Base-by-base conservation (phyloP, 2,797 vertebrate species). In the Cyclopterus lumpus region DNA sequence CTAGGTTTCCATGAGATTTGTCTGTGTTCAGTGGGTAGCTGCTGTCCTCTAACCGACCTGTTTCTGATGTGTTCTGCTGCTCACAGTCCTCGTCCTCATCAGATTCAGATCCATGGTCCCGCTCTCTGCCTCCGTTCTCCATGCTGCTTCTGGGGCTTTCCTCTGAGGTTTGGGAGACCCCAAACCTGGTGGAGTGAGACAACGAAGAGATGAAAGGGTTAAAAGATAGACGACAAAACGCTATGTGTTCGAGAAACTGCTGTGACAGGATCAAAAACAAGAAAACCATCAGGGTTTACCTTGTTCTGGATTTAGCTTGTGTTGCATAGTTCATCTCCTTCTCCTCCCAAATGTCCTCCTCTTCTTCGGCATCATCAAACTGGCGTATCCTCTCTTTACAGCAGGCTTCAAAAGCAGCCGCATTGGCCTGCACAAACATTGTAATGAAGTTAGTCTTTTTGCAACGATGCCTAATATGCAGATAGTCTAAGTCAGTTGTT, bases 261-360 rank as follows among this genome's bases (percentile, higher is more conserved):
- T 70, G n/a, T 3, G 4, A 30, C 7, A 2, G 6, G 28, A 51
- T 2, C 2, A 24, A 16, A 46, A 12, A n/a, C 36, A 0, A 26
- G 24, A 22, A 46, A 20, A 16, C 1, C 11, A 16, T 1, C 3
- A 24, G n/a, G 20, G 9, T 71, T 68, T 88, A 98, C 98, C 98
- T 94, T 91, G 97, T 97, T 92, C 98, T 96, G 76, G 97, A 96
- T 84, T 95, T 96, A 42, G 95, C 96, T 89, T 97, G 97, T 75
- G 95, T 92, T 71, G 96, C 92, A 90, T 97, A 96, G 93, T 93
- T 97, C 42, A 96, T 96, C 88, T 97, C 96, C 83, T 96, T 97
- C 49, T 97, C 97, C 49, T 99, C 97, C 98, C 98, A 99, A 75
- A 99, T 97, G 73, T 99, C 98, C 32, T 99, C 97, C 0, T 99